Evolutionary conservation across 2,888 invertebrate genomes (phyloP).

Genomic region (Lasioglossum calceatum): DNA sequence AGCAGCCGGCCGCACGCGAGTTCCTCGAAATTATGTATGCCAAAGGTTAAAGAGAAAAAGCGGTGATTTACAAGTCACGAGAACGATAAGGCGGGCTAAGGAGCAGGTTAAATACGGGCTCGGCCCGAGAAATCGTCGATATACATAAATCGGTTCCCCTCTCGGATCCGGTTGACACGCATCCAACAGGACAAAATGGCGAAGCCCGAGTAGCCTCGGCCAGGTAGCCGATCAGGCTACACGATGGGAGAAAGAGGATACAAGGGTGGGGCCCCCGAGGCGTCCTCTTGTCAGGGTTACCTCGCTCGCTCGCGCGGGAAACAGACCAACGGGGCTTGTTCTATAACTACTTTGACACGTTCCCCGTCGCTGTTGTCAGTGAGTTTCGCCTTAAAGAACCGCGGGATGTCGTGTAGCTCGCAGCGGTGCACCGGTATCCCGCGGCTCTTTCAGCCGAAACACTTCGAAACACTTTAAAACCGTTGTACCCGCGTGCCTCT

Average conservation of each 20-base stretch:
- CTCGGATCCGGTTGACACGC: slow-evolving; percentile 36
- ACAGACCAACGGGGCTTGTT: slow-evolving; percentile 70
- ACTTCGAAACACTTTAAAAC: slow-evolving; percentile 67
- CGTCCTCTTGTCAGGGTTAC: slow-evolving; percentile 62
- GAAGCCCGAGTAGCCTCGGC: background rate
- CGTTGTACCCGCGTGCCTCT: slow-evolving; percentile 22
- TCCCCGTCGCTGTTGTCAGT: slow-evolving; percentile 80
- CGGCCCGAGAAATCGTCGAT: slow-evolving; percentile 25
- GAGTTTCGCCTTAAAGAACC: slow-evolving; percentile 79
- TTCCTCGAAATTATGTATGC: slow-evolving; percentile 25
- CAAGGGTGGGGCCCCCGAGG: slow-evolving; percentile 44
- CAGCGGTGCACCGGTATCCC: slow-evolving; percentile 74
- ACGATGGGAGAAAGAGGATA: slow-evolving; percentile 6
- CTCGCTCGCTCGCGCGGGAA: slow-evolving; percentile 37
- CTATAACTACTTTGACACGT: slow-evolving; percentile 83
- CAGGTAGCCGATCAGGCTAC: slow-evolving; percentile 32
- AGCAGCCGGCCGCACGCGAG: slow-evolving; percentile 18
- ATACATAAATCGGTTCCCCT: slow-evolving; percentile 36
- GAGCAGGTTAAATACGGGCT: slow-evolving; percentile 19
- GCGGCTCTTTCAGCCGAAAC: slow-evolving; percentile 64
- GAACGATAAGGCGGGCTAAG: slow-evolving; percentile 14
- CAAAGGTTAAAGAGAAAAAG: slow-evolving; percentile 35
- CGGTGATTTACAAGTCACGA: slow-evolving; percentile 26
- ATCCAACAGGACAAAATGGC: slow-evolving; percentile 33
- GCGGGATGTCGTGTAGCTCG: slow-evolving; percentile 80